A percentile compares a stretch with the other conserved stretches of the same genome.
These are phyloP conservation scores for Eustalomyia histrio DNA, from an alignment of 2,888 invertebrate genomes.

Conservation along the genomic window DNA sequence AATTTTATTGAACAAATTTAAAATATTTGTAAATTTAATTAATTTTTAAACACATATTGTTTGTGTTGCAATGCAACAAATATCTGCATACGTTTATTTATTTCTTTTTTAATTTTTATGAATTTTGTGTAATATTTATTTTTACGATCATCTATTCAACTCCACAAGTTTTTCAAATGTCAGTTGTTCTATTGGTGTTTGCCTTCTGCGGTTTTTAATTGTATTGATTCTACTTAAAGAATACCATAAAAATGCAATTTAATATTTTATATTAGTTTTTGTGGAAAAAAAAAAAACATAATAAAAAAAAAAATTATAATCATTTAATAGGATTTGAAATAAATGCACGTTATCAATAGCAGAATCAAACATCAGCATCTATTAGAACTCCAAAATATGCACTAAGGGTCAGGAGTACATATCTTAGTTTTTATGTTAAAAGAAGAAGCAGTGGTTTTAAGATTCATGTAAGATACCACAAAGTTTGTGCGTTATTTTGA, in stretches of 20 bases:
- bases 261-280: constrained; percentile 14
- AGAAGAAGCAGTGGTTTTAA: too few species aligned
- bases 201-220: constrained; percentile 46
- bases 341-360: not conserved
- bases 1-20: not conserved
- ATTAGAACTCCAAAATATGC: too few species aligned
- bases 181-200: constrained; percentile 58
- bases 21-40: not conserved
- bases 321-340: not conserved
- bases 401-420: too few species aligned
- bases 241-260: constrained; percentile 53
- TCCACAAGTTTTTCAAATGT: constrained; percentile 51
- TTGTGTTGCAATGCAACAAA: not conserved
- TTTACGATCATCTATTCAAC: constrained; percentile 52
- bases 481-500: too few species aligned
- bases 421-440: too few species aligned
- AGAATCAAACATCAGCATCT: too few species aligned
- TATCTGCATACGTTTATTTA: not conserved
- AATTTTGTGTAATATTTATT: constrained; percentile 18
- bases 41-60: not conserved
- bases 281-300: not conserved
- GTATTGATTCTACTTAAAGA: constrained; percentile 52
- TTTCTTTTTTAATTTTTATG: constrained; percentile 8
- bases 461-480: too few species aligned
- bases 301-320: not conserved